phyloP scores from a whole-genome alignment of 2,797 vertebrate species.

The Kryptolebias ocellatus region DNA sequence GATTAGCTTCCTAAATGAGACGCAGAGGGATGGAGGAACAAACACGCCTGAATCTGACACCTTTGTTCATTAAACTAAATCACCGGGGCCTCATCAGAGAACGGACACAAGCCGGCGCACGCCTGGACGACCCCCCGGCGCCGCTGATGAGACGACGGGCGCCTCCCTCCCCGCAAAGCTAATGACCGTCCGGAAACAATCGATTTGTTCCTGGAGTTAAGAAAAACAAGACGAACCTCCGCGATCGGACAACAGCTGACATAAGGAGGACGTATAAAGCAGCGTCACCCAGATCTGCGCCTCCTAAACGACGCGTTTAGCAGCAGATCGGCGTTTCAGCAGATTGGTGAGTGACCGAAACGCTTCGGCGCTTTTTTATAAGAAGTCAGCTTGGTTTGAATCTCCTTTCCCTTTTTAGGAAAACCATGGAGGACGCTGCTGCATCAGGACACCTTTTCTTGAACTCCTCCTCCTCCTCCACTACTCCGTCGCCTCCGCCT shows the following conservation, averaged over 20 bases:
- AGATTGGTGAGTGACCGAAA: slow-evolving; percentile 32
- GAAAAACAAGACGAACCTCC: slow-evolving; percentile 40
- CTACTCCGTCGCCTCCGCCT: slow-evolving; percentile 4
- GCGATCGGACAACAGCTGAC: slow-evolving; percentile 28
- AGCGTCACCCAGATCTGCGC: not conserved
- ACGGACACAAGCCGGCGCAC: slow-evolving; percentile 59
- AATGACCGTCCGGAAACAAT: slow-evolving; percentile 38
- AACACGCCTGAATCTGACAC: slow-evolving; percentile 52
- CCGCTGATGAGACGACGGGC: slow-evolving; percentile 29
- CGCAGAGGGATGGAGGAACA: slow-evolving; percentile 35
- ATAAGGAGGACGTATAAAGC: slow-evolving; percentile 45
- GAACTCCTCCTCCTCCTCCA: not conserved
- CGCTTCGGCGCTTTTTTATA: slow-evolving; percentile 5
- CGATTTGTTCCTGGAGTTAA: slow-evolving; percentile 4
- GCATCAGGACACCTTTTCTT: not conserved
- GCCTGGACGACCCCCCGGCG: slow-evolving; percentile 46
- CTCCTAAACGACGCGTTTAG: not conserved
- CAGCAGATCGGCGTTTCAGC: not conserved
- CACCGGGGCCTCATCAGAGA: slow-evolving; percentile 58
- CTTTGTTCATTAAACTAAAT: slow-evolving; percentile 55
- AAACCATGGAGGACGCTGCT: slow-evolving; percentile 35
- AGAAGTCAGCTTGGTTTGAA: not conserved
- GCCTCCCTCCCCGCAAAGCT: slow-evolving; percentile 7
- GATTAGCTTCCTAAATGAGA: slow-evolving; percentile 49
- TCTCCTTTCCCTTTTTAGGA: slow-evolving; percentile 20